Percentiles rank a stretch among this genome's conserved stretches.
Evolutionary conservation across 2,797 vertebrate genomes (phyloP).

Genomic region (Sebastes baramenuke): DNA sequence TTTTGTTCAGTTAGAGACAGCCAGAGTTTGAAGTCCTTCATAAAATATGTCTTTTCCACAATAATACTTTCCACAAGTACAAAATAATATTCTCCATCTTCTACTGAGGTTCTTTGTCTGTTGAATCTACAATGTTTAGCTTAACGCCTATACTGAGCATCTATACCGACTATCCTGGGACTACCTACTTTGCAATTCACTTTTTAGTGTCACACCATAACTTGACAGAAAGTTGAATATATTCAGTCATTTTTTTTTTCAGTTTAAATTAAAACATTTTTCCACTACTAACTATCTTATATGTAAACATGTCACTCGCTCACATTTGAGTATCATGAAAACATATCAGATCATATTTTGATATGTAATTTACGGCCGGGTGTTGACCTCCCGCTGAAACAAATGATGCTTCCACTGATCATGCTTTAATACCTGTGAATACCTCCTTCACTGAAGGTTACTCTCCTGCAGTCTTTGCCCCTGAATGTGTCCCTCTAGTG

Average conservation of each 20-base stretch:
- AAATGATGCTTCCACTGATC: background rate
- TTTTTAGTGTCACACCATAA: background rate
- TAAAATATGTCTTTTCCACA: background rate
- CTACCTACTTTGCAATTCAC: background rate
- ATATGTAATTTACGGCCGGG: background rate
- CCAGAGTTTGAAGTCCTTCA: background rate
- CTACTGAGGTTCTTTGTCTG: background rate
- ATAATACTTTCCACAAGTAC: background rate
- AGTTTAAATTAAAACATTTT: background rate
- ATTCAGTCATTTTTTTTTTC: background rate
- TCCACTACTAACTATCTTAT: background rate
- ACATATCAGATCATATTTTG: background rate
- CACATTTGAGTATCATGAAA: background rate
- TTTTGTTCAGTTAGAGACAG: background rate
- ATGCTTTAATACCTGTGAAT: background rate
- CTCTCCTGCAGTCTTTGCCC: background rate
- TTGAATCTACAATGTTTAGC: background rate
- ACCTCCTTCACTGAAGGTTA: background rate
- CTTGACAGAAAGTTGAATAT: background rate
- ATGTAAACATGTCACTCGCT: background rate
- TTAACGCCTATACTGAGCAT: background rate
- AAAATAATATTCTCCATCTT: background rate
- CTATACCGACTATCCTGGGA: background rate
- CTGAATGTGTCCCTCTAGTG: constrained; percentile 31
- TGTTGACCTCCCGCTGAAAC: background rate